These are phyloP conservation scores for Rhabdomys pumilio DNA, from an alignment of 2,797 vertebrate species.

Conservation along the genomic window DNA sequence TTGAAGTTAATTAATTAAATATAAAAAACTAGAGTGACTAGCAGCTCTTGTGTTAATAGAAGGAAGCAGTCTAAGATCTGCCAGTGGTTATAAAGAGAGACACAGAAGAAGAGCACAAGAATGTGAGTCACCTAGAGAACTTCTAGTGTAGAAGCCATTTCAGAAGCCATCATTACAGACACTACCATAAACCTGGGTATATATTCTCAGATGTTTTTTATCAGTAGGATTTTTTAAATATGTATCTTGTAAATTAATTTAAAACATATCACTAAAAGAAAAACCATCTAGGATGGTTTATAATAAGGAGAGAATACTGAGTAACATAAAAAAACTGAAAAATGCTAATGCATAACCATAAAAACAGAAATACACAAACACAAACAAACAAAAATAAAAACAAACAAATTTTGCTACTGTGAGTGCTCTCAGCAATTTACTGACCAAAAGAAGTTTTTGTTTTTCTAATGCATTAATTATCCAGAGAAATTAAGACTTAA, in stretches of 20 bases:
- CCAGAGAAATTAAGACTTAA: background rate
- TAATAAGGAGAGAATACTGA: background rate
- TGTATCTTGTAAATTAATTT: background rate
- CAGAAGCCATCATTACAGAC: constrained; percentile 4
- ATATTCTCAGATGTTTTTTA: background rate
- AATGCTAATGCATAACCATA: background rate
- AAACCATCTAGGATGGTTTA: background rate
- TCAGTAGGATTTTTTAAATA: background rate
- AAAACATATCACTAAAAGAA: constrained; percentile 13
- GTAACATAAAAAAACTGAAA: background rate
- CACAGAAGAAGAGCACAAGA: background rate
- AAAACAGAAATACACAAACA: background rate
- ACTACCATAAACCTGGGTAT: background rate
- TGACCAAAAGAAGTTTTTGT: background rate
- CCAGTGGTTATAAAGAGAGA: background rate
- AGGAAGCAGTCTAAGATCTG: background rate
- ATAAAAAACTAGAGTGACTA: background rate
- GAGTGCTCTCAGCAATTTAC: background rate
- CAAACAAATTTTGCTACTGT: background rate
- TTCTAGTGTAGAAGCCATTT: background rate
- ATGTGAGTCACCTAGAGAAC: background rate
- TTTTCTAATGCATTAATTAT: background rate
- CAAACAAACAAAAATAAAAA: too few relatives aligned
- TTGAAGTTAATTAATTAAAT: constrained; percentile 22
- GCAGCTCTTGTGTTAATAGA: background rate